phyloP scores from a whole-genome alignment of 2,888 invertebrate species.

The Cryptocheilus praepositus region DNA sequence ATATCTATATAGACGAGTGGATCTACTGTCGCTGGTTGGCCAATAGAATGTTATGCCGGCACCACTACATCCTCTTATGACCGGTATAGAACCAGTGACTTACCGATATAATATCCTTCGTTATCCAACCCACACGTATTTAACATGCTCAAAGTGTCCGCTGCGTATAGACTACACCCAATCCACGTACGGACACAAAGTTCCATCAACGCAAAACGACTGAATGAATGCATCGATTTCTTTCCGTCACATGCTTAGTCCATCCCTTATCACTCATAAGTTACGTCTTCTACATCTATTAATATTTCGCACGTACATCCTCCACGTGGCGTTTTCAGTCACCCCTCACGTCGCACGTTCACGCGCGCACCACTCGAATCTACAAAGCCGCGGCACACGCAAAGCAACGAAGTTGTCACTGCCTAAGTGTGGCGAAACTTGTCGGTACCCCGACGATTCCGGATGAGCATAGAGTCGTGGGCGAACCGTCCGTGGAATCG shows the following conservation, averaged over 20 bases:
- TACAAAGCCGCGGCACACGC: neutral
- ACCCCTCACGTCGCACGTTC: neutral
- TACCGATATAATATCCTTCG: constrained; percentile 1
- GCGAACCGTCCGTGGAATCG: constrained; percentile 45
- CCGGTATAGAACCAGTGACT: constrained; percentile 6
- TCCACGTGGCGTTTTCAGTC: neutral
- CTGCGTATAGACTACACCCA: neutral
- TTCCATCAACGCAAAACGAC: too few relatives aligned
- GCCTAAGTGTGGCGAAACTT: constrained; percentile 24
- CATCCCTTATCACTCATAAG: too few relatives aligned
- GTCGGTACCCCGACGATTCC: constrained; percentile 16
- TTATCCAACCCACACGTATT: neutral
- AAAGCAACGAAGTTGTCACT: constrained; percentile 45
- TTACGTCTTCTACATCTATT: too few relatives aligned
- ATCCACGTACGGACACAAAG: neutral
- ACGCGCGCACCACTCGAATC: neutral
- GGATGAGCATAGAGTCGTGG: constrained; percentile 32
- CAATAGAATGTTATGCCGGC: constrained; percentile 1
- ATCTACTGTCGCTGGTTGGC: neutral
- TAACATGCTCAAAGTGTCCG: neutral
- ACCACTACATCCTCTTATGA: constrained; percentile 9
- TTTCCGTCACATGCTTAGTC: constrained; percentile 22
- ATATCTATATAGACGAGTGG: neutral
- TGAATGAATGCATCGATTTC: too few relatives aligned
- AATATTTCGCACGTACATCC: too few relatives aligned